Percentiles rank a stretch among this genome's conserved stretches.
These are phyloP conservation scores for Aviceda subcristata DNA, from an alignment of 2,113 vertebrate species.

Conservation along the genomic window DNA sequence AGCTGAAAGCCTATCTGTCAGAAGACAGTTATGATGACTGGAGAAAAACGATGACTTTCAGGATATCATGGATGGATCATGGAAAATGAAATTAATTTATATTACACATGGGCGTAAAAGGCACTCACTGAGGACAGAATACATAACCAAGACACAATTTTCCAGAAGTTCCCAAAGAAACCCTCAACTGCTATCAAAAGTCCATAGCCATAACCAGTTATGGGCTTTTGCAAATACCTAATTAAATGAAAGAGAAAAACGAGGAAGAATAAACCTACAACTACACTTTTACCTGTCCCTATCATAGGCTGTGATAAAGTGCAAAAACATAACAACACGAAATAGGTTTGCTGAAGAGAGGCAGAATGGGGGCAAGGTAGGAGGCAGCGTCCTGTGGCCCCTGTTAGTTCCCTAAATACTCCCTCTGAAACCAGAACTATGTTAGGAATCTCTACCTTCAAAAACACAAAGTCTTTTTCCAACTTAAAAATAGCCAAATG, in stretches of 20 bases:
- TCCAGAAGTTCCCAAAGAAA: background rate
- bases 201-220: background rate
- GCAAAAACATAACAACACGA: background rate
- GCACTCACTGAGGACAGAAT: background rate
- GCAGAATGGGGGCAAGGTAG: background rate
- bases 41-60: background rate
- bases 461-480: background rate
- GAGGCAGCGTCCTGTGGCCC: background rate
- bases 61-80: background rate
- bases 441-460: slow-evolving; percentile 22
- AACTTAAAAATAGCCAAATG: background rate
- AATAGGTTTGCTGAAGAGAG: background rate
- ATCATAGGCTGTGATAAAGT: background rate
- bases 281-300: background rate
- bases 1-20: background rate
- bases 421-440: slow-evolving; percentile 14
- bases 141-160: background rate
- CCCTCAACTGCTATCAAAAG: background rate
- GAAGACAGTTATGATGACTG: background rate
- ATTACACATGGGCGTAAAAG: background rate
- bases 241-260: background rate
- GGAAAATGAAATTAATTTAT: too few species aligned
- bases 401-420: background rate
- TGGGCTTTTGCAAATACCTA: background rate
- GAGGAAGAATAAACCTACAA: background rate